Percentiles rank a stretch among this genome's conserved stretches.
Conservation (phyloP, 2,888 invertebrate genomes). For the Acleris cristana region DNA sequence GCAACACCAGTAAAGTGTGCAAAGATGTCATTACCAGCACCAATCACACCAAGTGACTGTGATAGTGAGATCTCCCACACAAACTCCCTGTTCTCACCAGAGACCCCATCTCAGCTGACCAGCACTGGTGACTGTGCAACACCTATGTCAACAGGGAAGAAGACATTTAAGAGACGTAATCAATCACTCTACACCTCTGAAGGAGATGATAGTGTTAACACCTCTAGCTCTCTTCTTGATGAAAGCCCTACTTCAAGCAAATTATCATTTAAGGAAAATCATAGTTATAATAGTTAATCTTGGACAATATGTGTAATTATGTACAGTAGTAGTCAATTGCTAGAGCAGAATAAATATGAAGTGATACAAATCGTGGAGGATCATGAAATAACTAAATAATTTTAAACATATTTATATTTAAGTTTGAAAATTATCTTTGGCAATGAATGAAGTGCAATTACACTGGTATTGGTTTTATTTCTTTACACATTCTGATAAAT, state of each 20-base stretch:
- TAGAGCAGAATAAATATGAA: background rate
- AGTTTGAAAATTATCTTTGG: background rate
- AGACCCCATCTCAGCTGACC: constrained; percentile 52
- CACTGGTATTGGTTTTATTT: background rate
- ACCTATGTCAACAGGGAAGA: constrained; percentile 59
- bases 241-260: constrained; percentile 60
- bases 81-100: constrained; percentile 46
- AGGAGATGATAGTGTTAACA: constrained; percentile 55
- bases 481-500: background rate
- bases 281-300: constrained; percentile 25
- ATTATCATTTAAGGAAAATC: constrained; percentile 47
- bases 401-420: constrained; percentile 2
- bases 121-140: constrained; percentile 57
- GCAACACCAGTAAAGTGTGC: constrained; percentile 61
- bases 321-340: constrained; percentile 30
- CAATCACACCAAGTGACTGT: constrained; percentile 64
- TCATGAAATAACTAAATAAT: background rate
- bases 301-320: constrained; percentile 1
- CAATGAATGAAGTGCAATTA: constrained; percentile 22
- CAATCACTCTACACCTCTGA: constrained; percentile 71
- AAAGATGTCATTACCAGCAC: constrained; percentile 69
- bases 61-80: constrained; percentile 48
- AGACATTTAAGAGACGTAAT: constrained; percentile 74
- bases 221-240: constrained; percentile 53
- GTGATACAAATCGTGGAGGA: background rate